Evolutionary conservation across 2,797 vertebrate species (phyloP), one percentile per base, ranked within the genome.

Genomic region (Molossus molossus): DNA sequence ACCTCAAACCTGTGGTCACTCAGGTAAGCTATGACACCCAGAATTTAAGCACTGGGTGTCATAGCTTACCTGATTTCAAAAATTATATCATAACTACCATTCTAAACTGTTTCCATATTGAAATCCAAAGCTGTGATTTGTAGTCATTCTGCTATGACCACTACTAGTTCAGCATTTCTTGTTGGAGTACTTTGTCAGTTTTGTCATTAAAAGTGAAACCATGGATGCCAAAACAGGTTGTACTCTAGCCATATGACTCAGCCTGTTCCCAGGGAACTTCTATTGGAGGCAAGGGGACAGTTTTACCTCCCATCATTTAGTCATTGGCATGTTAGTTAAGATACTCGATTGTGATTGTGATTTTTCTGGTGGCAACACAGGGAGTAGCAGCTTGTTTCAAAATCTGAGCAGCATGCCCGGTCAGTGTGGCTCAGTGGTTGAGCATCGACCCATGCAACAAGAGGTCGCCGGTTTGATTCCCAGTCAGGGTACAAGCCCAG

Each of bases 111-210:
- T 65, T 70, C 27, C n/a, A 37, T 11, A 50, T 37, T 50, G 17
- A 55, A 67, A 3, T 33, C 45, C n/a, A 89, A 53, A 67, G 53
- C 11, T 14, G 57, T 27, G n/a, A 10, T n/a, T 40, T 89, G 65
- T 81, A 40, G 85, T 14, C 9, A 29, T 12, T 57, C 8, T 75
- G 45, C 45, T 60, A 20, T 64, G 37, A 23, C 2, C n/a, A 9
- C 15, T 10, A 65, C 67, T 37, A 62, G 6, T 79, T 45, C 58
- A 91, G 3, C 27, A 53, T 83, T 90, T 84, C 73, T 96, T 73
- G 23, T 33, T 80, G n/a, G 84, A 73, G n/a, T 64, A 76, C 25
- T 75, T 70, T 40, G 33, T 96, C 69, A 37, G 18, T 72, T 95
- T 92, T 60, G 40, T 64, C 29, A 33, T 65, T 29, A 50, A 65